Conservation (phyloP, 2,113 vertebrate species). For the Cisticola juncidis region DNA sequence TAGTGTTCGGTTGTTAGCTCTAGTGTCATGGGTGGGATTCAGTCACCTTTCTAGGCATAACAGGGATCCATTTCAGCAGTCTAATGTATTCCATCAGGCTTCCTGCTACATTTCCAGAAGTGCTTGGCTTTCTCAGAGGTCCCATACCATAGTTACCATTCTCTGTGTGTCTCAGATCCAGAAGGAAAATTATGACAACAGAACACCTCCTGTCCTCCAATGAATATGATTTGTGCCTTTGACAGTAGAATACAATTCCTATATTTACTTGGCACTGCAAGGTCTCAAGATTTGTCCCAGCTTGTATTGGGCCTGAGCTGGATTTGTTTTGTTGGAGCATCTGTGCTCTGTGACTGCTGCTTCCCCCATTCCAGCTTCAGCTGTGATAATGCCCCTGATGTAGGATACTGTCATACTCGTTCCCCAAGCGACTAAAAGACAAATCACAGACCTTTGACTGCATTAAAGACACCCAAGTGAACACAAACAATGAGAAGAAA, state of each 20-base stretch:
- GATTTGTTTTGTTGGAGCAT: background rate
- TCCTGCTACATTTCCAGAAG: background rate
- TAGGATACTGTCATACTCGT: fast-evolving
- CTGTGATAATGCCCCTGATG: background rate
- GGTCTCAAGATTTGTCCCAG: background rate
- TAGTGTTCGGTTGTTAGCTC: background rate
- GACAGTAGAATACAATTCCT: background rate
- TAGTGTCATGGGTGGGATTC: background rate
- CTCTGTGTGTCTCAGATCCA: background rate
- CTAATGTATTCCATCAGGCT: background rate
- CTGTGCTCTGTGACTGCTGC: background rate
- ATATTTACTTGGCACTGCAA: background rate
- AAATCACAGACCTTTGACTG: background rate
- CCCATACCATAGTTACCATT: background rate
- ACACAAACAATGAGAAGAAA: background rate
- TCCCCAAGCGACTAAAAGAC: background rate
- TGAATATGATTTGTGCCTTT: background rate
- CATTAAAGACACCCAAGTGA: background rate
- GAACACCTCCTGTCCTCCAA: background rate
- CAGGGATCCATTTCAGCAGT: background rate
- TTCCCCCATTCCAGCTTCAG: background rate
- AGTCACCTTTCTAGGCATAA: background rate
- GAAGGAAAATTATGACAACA: background rate
- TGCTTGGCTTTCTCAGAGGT: background rate
- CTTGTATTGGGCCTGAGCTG: background rate